These are phyloP conservation scores for Vireo altiloquus DNA, from an alignment of 2,113 vertebrate species.

Conservation along the genomic window DNA sequence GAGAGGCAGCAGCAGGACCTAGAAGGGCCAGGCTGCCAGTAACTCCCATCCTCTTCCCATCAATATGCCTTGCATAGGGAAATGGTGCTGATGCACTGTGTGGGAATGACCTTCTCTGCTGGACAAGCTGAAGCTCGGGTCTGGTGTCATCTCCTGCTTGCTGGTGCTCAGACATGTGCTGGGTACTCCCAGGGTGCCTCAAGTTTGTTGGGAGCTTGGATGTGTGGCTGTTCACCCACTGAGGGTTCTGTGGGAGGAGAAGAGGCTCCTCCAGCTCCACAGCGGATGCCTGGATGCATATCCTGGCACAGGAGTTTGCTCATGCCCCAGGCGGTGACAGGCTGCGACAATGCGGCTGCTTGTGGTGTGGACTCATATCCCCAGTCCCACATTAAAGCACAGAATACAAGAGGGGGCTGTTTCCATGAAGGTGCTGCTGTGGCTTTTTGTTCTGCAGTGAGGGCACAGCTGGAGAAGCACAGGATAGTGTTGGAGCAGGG, in stretches of 20 bases:
- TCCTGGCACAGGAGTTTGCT: neutral
- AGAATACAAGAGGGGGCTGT: neutral
- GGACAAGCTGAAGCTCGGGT: neutral
- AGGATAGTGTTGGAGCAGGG: fast-evolving
- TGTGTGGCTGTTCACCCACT: neutral
- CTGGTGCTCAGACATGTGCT: neutral
- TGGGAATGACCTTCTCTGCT: neutral
- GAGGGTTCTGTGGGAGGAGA: neutral
- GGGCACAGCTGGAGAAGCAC: neutral
- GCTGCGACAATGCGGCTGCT: neutral
- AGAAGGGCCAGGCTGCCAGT: neutral
- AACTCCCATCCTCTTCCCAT: neutral
- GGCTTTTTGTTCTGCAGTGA: neutral
- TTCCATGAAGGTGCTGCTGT: neutral
- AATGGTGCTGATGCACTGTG: neutral
- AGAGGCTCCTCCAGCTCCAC: neutral
- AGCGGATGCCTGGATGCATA: neutral
- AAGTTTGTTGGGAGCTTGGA: neutral
- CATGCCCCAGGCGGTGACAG: fast-evolving
- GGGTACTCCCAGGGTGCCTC: neutral
- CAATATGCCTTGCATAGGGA: neutral
- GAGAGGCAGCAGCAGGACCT: neutral
- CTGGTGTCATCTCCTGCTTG: neutral
- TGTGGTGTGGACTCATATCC: fast-evolving
- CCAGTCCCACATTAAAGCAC: neutral